Conservation (phyloP, 2,113 vertebrate species). For the Uria lomvia region DNA sequence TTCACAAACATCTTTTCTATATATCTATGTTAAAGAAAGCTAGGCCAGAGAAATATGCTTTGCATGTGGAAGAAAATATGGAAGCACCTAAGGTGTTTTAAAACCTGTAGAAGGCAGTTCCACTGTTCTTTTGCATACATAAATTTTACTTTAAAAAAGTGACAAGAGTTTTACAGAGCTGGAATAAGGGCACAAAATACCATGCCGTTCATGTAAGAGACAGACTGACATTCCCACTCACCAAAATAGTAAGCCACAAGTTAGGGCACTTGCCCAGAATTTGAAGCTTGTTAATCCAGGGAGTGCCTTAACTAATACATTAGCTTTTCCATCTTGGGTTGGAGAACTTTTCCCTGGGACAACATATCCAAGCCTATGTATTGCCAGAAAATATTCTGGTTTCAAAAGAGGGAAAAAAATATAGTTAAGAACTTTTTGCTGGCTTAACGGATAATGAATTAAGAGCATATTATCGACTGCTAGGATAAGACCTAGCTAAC, state of each 20-base stretch:
- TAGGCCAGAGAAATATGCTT: neutral
- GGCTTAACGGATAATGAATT: neutral
- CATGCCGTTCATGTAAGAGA: neutral
- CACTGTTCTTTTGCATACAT: neutral
- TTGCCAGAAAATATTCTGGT: neutral
- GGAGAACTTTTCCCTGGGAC: neutral
- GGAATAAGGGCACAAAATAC: neutral
- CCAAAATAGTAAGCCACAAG: neutral
- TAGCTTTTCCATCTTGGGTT: neutral
- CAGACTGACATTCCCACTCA: neutral
- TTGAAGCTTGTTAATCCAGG: neutral
- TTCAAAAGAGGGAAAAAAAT: neutral
- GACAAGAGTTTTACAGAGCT: neutral
- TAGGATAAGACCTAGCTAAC: neutral
- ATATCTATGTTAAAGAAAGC: neutral
- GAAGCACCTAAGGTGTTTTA: neutral
- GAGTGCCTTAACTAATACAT: neutral
- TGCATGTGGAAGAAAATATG: neutral
- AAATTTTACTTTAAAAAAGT: neutral
- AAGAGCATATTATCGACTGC: neutral
- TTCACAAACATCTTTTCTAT: neutral
- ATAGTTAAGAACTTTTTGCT: neutral
- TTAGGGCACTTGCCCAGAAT: neutral
- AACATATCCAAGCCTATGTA: neutral
- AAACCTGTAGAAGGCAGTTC: neutral